Conservation (phyloP, 2,113 vertebrate genomes). For the Lates calcarifer region DNA sequence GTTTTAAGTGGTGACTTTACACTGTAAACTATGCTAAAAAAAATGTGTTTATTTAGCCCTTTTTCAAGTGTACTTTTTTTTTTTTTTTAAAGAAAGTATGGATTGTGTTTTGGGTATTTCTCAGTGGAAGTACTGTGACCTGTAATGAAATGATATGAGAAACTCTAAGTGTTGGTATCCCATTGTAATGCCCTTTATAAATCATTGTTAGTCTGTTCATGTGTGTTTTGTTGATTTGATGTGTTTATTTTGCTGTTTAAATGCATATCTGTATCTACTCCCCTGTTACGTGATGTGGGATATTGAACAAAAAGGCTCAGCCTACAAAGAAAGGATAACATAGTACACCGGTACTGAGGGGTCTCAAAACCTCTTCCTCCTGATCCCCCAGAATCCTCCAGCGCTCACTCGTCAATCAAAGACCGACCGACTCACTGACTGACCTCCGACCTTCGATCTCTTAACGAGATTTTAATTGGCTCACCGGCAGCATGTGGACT, state of each 20-base stretch:
- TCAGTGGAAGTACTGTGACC: conserved; percentile 53
- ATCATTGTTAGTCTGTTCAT: conserved; percentile 27
- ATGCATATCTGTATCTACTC: conserved; percentile 37
- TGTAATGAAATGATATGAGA: conserved; percentile 25
- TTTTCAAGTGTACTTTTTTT: conserved; percentile 28
- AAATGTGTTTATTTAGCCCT: conserved; percentile 23
- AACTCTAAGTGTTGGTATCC: conserved; percentile 18
- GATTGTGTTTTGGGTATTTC: conserved; percentile 45
- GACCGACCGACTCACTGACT: conserved; percentile 21
- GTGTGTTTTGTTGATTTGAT: conserved; percentile 42
- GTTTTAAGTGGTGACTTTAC: conserved; percentile 35
- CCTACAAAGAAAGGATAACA: conserved; percentile 4
- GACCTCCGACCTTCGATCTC: conserved; percentile 60
- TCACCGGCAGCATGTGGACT: conserved; percentile 64
- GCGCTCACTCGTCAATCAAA: conserved; percentile 41
- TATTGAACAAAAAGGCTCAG: conserved; percentile 1
- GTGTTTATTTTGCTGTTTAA: conserved; percentile 40
- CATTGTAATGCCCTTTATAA: conserved; percentile 28
- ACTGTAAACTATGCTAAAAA: conserved; percentile 24
- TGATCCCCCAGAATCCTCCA: conserved; percentile 39
- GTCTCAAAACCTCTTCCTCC: conserved; percentile 31
- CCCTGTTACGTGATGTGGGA: conserved; percentile 1
- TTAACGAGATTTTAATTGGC: conserved; percentile 51
- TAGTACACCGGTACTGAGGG: background rate
- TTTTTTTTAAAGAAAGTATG: conserved; percentile 4